A percentile compares a stretch with the other conserved stretches of the same genome.
Conservation (phyloP, 2,797 vertebrate species). For the Lagocephalus sceleratus region DNA sequence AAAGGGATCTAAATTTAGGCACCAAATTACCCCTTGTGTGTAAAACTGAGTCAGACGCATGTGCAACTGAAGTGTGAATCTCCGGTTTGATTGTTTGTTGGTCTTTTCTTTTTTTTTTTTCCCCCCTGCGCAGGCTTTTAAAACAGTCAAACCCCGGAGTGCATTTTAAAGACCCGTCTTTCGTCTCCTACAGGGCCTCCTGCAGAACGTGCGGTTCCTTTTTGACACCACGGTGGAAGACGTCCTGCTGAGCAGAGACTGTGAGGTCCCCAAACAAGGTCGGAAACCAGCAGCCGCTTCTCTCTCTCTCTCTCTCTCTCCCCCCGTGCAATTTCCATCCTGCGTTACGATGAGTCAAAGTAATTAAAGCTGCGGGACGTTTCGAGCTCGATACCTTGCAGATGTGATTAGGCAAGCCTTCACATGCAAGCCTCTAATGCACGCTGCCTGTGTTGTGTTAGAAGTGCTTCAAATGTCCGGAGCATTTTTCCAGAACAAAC, state of each 20-base stretch:
- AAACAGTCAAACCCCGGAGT: slow-evolving; percentile 1
- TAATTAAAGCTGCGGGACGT: slow-evolving; percentile 41
- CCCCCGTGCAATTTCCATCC: slow-evolving; percentile 26
- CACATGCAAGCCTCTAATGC: slow-evolving; percentile 42
- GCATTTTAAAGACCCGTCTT: slow-evolving; percentile 5
- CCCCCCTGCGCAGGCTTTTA: neutral
- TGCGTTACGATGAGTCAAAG: slow-evolving; percentile 44
- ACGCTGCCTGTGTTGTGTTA: slow-evolving; percentile 54
- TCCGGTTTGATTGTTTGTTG: slow-evolving; percentile 3
- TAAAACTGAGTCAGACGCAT: slow-evolving; percentile 21
- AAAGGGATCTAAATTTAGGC: slow-evolving; percentile 45
- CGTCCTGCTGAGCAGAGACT: slow-evolving; percentile 86
- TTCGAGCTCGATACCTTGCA: slow-evolving; percentile 46
- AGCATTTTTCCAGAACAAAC: slow-evolving; percentile 42
- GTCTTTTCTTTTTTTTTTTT: no score
- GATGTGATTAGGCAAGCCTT: slow-evolving; percentile 54
- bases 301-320: no score
- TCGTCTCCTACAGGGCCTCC: slow-evolving; percentile 81
- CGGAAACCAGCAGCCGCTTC: slow-evolving; percentile 46
- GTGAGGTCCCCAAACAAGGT: slow-evolving; percentile 85
- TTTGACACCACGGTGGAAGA: slow-evolving; percentile 89
- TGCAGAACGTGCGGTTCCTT: slow-evolving; percentile 88
- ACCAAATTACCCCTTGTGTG: slow-evolving; percentile 43
- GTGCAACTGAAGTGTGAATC: slow-evolving; percentile 16
- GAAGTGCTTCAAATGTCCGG: slow-evolving; percentile 14